Conservation (phyloP, 2,797 vertebrate species). For the Octomys mimax region DNA sequence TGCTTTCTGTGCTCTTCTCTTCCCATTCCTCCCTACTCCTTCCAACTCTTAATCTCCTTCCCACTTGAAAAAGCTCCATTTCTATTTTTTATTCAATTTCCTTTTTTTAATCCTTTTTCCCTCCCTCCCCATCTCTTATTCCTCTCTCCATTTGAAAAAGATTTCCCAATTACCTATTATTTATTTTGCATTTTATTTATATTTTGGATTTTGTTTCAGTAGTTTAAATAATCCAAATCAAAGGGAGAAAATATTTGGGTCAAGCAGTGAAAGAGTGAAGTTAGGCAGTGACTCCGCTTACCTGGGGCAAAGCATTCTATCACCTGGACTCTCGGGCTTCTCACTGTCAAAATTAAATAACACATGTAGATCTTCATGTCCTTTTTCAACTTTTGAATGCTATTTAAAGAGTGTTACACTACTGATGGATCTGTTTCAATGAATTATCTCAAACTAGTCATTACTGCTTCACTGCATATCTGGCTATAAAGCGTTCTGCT, state of each 20-base stretch:
- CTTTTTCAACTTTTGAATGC: background rate
- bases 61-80: background rate
- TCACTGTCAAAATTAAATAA: background rate
- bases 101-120: background rate
- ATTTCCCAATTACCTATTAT: background rate
- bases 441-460: background rate
- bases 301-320: background rate
- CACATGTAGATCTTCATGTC: background rate
- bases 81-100: background rate
- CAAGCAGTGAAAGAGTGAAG: background rate
- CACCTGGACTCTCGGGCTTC: background rate
- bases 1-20: background rate
- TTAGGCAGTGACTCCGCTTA: background rate
- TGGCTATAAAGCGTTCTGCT: background rate
- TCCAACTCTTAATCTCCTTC: background rate
- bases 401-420: background rate
- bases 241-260: background rate
- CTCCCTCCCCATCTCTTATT: background rate
- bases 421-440: background rate
- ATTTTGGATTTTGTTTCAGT: background rate
- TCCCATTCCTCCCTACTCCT: background rate
- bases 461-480: background rate
- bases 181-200: background rate
- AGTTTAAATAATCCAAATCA: background rate
- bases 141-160: background rate